A percentile compares a stretch with the other conserved stretches of the same genome.
Evolutionary conservation across 2,797 vertebrate species (phyloP).

Genomic region (Microctenopoma steveboyesi): DNA sequence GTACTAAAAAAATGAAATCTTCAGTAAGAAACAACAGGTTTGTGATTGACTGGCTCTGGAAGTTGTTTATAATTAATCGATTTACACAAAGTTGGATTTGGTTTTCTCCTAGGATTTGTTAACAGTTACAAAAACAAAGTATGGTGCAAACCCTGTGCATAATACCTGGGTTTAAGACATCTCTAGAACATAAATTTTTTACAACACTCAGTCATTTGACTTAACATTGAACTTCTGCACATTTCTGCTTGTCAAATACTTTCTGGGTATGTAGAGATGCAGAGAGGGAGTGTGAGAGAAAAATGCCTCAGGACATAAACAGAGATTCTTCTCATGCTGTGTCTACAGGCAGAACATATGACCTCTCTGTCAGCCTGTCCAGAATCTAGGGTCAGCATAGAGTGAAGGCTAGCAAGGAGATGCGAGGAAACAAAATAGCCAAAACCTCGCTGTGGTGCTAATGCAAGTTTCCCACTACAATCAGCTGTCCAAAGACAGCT

Average conservation of each 20-base stretch:
- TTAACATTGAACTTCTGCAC: constrained; percentile 15
- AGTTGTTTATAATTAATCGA: not conserved
- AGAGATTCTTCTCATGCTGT: constrained; percentile 16
- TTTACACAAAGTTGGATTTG: not conserved
- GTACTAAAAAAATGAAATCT: too few relatives aligned
- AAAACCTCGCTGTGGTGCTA: constrained; percentile 13
- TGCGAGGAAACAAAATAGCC: constrained; percentile 17
- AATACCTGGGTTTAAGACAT: not conserved
- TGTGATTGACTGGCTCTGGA: not conserved
- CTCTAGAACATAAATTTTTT: not conserved
- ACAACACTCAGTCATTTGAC: constrained; percentile 9
- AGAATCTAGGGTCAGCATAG: constrained; percentile 48
- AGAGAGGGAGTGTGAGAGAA: not conserved
- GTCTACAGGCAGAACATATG: constrained; percentile 1
- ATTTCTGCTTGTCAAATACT: constrained; percentile 16
- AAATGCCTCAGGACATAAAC: constrained; percentile 40
- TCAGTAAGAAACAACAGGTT: not conserved
- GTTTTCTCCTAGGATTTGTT: not conserved
- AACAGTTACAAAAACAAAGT: not conserved
- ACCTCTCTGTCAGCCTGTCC: constrained; percentile 26
- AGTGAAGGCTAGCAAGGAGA: constrained; percentile 31
- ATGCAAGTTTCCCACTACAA: constrained; percentile 20
- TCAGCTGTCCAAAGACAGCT: constrained; percentile 44
- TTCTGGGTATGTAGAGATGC: constrained; percentile 1
- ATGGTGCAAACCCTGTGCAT: not conserved